These are phyloP conservation scores for Mycteria americana DNA, from an alignment of 2,797 vertebrate genomes.

Conservation along the genomic window DNA sequence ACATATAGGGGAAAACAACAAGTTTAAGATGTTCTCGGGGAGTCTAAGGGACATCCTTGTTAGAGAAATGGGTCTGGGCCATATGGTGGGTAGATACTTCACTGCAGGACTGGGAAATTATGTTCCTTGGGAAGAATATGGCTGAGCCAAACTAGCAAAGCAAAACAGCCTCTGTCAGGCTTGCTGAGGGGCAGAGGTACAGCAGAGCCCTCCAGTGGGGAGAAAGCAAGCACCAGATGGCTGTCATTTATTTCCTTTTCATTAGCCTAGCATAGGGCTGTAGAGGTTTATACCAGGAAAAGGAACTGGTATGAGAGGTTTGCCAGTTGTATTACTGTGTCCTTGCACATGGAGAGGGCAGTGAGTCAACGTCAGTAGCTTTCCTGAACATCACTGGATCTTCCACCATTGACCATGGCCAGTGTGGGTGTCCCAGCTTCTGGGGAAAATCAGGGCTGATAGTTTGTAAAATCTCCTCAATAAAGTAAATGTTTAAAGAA, in stretches of 20 bases:
- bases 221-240: not conserved
- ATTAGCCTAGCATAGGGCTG: not conserved
- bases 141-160: not conserved
- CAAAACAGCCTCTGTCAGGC: not conserved
- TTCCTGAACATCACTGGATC: not conserved
- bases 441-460: not conserved
- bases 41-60: not conserved
- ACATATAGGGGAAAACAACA: not conserved
- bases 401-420: not conserved
- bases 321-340: not conserved
- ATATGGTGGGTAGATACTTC: not conserved
- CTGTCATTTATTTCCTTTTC: not conserved
- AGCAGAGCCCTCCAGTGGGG: not conserved
- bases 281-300: not conserved
- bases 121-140: not conserved
- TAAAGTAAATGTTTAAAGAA: not conserved
- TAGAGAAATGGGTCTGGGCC: not conserved
- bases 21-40: not conserved
- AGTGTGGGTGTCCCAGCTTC: not conserved
- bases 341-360: not conserved
- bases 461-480: not conserved
- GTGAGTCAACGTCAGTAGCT: not conserved
- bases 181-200: not conserved
- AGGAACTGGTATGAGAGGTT: not conserved
- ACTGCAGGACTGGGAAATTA: not conserved